Percentiles rank a stretch among this genome's conserved stretches.
phyloP scores from a whole-genome alignment of 2,888 invertebrate genomes.

The Drepana falcataria region DNA sequence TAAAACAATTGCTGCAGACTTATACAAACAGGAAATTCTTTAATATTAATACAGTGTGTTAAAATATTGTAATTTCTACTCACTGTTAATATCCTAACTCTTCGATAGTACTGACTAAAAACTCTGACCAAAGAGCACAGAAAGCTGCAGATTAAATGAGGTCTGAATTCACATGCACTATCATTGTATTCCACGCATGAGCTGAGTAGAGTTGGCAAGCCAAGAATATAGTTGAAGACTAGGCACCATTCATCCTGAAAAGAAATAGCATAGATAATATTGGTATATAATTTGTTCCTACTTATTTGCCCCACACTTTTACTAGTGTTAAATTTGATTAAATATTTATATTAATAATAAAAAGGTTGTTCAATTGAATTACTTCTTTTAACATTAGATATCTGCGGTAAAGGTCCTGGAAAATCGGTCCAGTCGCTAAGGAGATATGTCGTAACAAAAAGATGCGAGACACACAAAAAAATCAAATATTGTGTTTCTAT shows the following conservation, averaged over 20 bases:
- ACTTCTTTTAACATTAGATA: background rate
- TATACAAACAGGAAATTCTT: too few relatives aligned
- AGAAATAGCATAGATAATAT: slow-evolving; percentile 8
- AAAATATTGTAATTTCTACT: slow-evolving; percentile 30
- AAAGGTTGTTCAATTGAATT: background rate
- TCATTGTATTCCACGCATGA: slow-evolving; percentile 69
- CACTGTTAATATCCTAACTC: slow-evolving; percentile 84
- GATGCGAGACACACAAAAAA: too few relatives aligned
- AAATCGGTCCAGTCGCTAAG: too few relatives aligned
- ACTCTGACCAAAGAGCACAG: slow-evolving; percentile 80
- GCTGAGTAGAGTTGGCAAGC: slow-evolving; percentile 80
- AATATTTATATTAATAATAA: too few relatives aligned
- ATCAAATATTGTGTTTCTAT: too few relatives aligned
- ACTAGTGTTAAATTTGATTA: too few relatives aligned
- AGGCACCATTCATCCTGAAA: slow-evolving; percentile 88
- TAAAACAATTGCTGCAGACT: too few relatives aligned
- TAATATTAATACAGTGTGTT: too few relatives aligned
- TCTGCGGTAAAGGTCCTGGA: too few relatives aligned
- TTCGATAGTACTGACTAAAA: slow-evolving; percentile 87
- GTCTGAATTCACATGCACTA: slow-evolving; percentile 72
- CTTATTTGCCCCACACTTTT: too few relatives aligned
- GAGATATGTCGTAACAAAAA: too few relatives aligned
- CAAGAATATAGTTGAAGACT: slow-evolving; percentile 82
- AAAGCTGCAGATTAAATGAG: slow-evolving; percentile 82
- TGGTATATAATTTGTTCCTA: too few relatives aligned